Conservation (phyloP, 2,113 vertebrate genomes). For the Nyctereutes procyonoides region DNA sequence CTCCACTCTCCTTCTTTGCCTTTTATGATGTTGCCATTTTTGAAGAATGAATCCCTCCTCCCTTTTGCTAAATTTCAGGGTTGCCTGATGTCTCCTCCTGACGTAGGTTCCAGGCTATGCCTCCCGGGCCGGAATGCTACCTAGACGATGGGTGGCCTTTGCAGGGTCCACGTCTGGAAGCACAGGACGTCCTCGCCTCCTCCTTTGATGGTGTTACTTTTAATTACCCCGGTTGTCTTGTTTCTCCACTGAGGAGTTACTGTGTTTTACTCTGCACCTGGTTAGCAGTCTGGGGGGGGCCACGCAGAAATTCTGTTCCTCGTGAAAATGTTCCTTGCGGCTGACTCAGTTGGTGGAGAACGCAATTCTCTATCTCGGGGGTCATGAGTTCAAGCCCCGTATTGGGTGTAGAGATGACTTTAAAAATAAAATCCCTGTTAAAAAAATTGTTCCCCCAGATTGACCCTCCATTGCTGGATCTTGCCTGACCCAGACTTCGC, state of each 20-base stretch:
- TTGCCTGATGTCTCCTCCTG: not conserved
- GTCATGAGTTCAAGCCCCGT: not conserved
- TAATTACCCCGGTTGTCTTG: not conserved
- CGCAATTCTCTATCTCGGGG: not conserved
- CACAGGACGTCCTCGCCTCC: rapidly evolving
- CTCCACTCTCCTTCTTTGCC: not conserved
- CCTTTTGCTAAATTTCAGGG: not conserved
- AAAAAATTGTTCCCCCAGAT: too few relatives aligned
- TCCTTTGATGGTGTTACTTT: not conserved
- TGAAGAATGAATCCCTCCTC: not conserved
- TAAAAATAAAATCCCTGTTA: not conserved
- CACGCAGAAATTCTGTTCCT: not conserved
- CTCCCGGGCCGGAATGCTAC: not conserved
- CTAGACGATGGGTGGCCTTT: not conserved
- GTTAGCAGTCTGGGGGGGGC: not conserved
- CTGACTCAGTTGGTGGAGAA: not conserved
- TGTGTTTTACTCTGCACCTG: not conserved
- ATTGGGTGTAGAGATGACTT: not conserved
- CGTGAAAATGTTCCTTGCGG: not conserved
- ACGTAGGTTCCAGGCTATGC: not conserved
- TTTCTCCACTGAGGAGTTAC: not conserved
- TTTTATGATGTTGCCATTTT: not conserved
- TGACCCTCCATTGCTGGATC: not conserved
- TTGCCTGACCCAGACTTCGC: not conserved
- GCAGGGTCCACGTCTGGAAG: not conserved